phyloP scores from a whole-genome alignment of 1,140 invertebrate species.

The Stegodyphus mimosarum region DNA sequence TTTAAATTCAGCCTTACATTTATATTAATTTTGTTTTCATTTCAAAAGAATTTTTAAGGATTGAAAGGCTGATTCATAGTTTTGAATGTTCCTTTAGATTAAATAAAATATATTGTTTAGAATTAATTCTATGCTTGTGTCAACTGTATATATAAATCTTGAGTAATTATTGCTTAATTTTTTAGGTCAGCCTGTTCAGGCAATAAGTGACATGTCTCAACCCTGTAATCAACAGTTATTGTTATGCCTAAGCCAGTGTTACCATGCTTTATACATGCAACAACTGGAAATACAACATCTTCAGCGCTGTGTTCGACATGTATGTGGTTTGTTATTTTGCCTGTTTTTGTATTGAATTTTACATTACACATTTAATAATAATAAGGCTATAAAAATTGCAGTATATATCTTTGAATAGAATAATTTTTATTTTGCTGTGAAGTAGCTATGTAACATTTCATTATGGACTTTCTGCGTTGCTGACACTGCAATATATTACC shows the following conservation, averaged over 20 bases:
- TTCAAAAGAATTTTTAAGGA: too few species aligned
- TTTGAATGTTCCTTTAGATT: too few species aligned
- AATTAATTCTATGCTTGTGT: too few species aligned
- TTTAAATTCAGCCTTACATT: too few species aligned
- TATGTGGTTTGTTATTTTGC: neutral
- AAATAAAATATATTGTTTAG: too few species aligned
- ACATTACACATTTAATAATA: neutral
- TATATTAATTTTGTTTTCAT: too few species aligned
- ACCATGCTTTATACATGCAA: conserved; percentile 74
- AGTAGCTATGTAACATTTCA: too few species aligned
- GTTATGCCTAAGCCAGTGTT: conserved; percentile 75
- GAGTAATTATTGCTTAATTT: neutral
- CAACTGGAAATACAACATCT: conserved; percentile 73
- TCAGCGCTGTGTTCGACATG: conserved; percentile 67
- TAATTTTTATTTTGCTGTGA: too few species aligned
- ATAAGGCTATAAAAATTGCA: neutral
- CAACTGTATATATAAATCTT: too few species aligned
- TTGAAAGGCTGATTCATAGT: too few species aligned
- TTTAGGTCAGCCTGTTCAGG: conserved; percentile 25
- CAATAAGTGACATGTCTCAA: conserved; percentile 29
- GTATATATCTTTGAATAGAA: neutral
- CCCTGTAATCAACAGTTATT: conserved; percentile 70
- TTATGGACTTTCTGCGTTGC: too few species aligned
- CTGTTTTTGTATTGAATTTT: neutral
- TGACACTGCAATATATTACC: too few species aligned